Percentiles rank a stretch among this genome's conserved stretches.
phyloP scores from a whole-genome alignment of 2,113 vertebrate species.

The Rallus limicola region DNA sequence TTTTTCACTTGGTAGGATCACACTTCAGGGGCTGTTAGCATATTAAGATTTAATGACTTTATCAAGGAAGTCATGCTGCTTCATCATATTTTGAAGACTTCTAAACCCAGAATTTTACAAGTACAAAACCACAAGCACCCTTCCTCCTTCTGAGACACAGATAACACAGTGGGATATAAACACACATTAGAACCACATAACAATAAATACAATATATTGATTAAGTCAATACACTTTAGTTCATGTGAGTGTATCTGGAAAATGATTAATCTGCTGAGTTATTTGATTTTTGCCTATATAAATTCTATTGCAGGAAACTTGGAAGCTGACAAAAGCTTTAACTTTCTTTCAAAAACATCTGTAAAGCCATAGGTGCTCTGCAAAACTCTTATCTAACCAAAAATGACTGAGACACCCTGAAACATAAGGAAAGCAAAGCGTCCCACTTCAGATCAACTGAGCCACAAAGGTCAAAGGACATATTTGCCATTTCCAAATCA shows the following conservation, averaged over 20 bases:
- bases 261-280: neutral
- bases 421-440: neutral
- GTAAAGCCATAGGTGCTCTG: neutral
- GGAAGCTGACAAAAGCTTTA: neutral
- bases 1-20: neutral
- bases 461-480: neutral
- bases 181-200: neutral
- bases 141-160: neutral
- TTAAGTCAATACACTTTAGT: neutral
- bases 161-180: neutral
- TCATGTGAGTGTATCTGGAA: neutral
- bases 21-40: neutral
- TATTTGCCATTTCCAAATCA: neutral
- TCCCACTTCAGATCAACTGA: neutral
- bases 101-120: constrained; percentile 4
- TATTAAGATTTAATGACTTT: constrained; percentile 22
- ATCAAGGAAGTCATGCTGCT: neutral
- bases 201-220: neutral
- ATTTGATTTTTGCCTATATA: neutral
- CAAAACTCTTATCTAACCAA: neutral
- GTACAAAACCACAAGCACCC: neutral
- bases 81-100: neutral
- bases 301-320: neutral
- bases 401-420: neutral
- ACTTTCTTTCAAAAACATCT: neutral